Conservation (phyloP, 2,113 vertebrate species). For the Pterocles orientalis region DNA sequence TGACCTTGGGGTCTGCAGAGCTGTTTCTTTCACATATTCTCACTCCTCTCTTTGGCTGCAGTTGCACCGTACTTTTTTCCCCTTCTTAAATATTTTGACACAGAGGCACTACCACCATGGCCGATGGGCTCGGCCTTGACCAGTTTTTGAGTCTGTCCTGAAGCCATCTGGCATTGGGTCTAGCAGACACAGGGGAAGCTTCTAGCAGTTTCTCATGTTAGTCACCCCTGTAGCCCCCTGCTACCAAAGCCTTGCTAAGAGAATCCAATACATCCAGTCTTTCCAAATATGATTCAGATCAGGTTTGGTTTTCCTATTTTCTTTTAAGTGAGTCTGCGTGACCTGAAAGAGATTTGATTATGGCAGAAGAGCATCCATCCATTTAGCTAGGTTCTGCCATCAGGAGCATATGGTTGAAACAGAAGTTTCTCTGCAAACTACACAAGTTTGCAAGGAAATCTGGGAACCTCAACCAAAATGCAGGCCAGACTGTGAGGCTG, state of each 20-base stretch:
- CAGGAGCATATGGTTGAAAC: not conserved
- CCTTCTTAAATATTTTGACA: too few species aligned
- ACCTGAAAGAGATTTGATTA: not conserved
- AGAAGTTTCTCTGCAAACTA: not conserved
- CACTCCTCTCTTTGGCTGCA: not conserved
- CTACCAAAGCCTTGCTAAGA: not conserved
- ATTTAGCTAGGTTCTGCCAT: not conserved
- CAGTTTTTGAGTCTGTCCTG: too few species aligned
- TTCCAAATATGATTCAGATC: not conserved
- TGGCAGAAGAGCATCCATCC: not conserved
- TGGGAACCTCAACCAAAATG: not conserved
- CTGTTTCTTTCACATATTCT: not conserved
- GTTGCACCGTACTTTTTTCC: too few species aligned
- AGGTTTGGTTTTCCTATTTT: not conserved
- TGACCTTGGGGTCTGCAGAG: not conserved
- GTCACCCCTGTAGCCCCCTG: not conserved
- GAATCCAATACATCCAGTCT: not conserved
- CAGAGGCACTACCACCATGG: too few species aligned
- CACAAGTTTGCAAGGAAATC: not conserved
- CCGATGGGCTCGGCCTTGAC: too few species aligned
- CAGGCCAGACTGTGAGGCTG: accelerated
- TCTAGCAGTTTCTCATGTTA: too few species aligned
- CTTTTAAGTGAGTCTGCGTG: not conserved
- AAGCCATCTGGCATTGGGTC: too few species aligned
- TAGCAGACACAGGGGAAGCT: too few species aligned